phyloP scores from a whole-genome alignment of 2,888 invertebrate genomes.

The Patella caerulea region DNA sequence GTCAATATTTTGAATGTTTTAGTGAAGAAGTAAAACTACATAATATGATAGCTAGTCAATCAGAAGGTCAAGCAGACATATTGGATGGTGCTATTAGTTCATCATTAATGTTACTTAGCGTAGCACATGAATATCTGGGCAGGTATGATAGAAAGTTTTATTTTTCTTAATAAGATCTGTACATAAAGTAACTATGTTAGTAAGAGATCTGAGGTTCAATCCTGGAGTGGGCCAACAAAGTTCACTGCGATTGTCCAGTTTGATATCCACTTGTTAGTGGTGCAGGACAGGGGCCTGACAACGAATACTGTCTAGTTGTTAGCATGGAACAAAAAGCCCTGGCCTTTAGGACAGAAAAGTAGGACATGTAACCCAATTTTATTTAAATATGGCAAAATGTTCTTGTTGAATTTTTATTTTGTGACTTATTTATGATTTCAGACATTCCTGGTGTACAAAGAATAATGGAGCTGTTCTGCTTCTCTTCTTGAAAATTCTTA shows the following conservation, averaged over 20 bases:
- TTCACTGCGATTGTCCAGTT: too few relatives aligned
- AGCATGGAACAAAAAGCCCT: too few relatives aligned
- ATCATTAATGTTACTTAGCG: conserved; percentile 83
- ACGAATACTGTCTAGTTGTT: too few relatives aligned
- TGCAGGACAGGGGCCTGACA: too few relatives aligned
- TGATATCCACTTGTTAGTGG: too few relatives aligned
- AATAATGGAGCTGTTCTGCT: conserved; percentile 84
- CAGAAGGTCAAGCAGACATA: conserved; percentile 17
- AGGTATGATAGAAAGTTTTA: conserved; percentile 67
- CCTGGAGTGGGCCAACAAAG: too few relatives aligned
- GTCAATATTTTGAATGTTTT: conserved; percentile 27
- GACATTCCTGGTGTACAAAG: conserved; percentile 84
- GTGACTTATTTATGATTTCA: conserved; percentile 57
- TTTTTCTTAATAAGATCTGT: not conserved
- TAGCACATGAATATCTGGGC: conserved; percentile 88
- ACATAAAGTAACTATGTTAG: not conserved
- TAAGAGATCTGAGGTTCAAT: too few relatives aligned
- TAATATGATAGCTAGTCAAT: conserved; percentile 25
- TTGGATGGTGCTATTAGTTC: conserved; percentile 47
- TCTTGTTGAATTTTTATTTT: too few relatives aligned
- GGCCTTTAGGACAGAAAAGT: too few relatives aligned
- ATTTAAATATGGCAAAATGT: too few relatives aligned
- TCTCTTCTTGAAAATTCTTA: conserved; percentile 82
- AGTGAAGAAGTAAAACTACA: conserved; percentile 62
- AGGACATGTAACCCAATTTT: too few relatives aligned